phyloP scores from a whole-genome alignment of 1,140 invertebrate species.

The Batillaria attramentaria region DNA sequence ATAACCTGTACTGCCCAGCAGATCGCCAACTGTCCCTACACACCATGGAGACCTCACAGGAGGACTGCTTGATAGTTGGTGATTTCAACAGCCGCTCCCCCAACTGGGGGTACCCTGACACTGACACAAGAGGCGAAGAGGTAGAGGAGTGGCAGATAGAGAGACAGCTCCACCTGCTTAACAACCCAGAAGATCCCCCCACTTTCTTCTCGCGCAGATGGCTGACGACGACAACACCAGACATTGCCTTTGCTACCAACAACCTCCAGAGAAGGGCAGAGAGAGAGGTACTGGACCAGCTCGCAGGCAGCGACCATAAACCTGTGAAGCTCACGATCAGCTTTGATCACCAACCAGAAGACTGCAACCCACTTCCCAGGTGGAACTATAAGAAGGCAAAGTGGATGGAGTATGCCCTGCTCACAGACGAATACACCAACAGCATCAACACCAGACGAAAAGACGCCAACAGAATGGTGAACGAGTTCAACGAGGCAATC shows the following conservation, averaged over 20 bases:
- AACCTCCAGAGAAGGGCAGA: not conserved
- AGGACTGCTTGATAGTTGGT: constrained; percentile 13
- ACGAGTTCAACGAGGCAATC: constrained; percentile 10
- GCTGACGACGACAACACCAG: constrained; percentile 4
- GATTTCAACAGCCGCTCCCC: constrained; percentile 30
- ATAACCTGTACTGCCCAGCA: constrained; percentile 12
- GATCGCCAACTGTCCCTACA: not conserved
- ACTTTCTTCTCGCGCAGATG: constrained; percentile 28
- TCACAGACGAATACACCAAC: not conserved
- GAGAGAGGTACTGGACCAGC: constrained; percentile 23
- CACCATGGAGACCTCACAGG: not conserved
- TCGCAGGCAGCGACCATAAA: constrained; percentile 23
- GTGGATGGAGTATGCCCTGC: not conserved
- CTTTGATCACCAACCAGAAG: not conserved
- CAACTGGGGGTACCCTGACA: constrained; percentile 3
- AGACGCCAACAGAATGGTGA: not conserved
- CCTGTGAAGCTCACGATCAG: not conserved
- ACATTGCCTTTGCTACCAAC: constrained; percentile 18
- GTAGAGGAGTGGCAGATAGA: constrained; percentile 12
- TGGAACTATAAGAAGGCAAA: constrained; percentile 3
- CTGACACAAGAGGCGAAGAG: constrained; percentile 17
- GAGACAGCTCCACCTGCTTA: constrained; percentile 23
- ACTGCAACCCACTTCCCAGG: not conserved
- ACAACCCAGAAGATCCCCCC: constrained; percentile 16
- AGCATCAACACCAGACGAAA: not conserved